phyloP scores from a whole-genome alignment of 2,797 vertebrate genomes.

The Merluccius polli region DNA sequence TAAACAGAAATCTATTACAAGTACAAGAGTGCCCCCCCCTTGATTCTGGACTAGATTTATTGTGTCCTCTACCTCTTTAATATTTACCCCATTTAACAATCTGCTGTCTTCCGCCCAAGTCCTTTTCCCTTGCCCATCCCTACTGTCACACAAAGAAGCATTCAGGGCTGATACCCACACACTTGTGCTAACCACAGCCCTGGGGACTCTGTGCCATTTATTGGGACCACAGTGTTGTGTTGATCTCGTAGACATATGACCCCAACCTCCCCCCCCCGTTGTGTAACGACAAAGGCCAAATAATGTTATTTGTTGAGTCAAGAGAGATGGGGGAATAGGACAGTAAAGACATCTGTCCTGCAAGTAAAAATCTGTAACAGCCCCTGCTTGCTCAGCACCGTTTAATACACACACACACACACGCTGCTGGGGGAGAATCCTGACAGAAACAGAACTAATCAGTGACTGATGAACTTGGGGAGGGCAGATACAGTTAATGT shows the following conservation, averaged over 20 bases:
- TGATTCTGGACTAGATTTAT: constrained; percentile 21
- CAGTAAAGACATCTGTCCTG: constrained; percentile 47
- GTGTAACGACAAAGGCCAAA: constrained; percentile 39
- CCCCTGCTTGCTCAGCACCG: constrained; percentile 27
- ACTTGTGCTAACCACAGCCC: constrained; percentile 42
- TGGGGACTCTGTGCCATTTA: constrained; percentile 39
- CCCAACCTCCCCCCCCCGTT: constrained; percentile 24
- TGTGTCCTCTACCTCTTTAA: background rate
- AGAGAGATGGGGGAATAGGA: constrained; percentile 13
- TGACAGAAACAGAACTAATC: background rate
- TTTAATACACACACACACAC: constrained; percentile 9
- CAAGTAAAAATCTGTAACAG: constrained; percentile 43
- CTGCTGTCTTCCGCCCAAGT: constrained; percentile 46
- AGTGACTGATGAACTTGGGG: background rate
- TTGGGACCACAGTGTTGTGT: constrained; percentile 43
- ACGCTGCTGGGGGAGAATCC: background rate
- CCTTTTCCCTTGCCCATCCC: constrained; percentile 26
- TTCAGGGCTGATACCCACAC: constrained; percentile 52
- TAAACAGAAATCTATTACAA: constrained; percentile 1
- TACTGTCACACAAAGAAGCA: constrained; percentile 57
- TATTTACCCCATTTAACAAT: constrained; percentile 54
- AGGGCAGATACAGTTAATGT: background rate
- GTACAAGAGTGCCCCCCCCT: constrained; percentile 12
- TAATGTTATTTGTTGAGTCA: constrained; percentile 33
- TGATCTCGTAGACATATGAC: constrained; percentile 42